Evolutionary conservation across 2,888 invertebrate genomes (phyloP).

Genomic region (Heteromurus nitidus): DNA sequence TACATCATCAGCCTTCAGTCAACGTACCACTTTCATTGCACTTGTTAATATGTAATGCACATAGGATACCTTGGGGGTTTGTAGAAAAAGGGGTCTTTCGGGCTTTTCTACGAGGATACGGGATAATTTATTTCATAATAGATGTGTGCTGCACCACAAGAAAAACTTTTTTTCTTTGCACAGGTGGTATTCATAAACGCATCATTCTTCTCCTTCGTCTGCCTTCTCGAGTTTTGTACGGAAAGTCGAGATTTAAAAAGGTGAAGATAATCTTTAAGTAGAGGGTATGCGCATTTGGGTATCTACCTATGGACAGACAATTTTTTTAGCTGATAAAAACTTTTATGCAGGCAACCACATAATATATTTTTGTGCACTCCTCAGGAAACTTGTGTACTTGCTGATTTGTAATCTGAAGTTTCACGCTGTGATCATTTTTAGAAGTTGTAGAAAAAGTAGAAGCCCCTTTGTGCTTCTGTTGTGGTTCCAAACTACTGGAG

Average conservation of each 20-base stretch:
- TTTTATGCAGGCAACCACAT: neutral
- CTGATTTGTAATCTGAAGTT: slow-evolving; percentile 28
- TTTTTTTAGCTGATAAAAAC: neutral
- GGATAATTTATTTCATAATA: neutral
- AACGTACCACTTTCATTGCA: neutral
- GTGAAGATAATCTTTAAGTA: slow-evolving; percentile 8
- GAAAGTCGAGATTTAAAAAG: slow-evolving; percentile 3
- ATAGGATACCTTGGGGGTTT: too few relatives aligned
- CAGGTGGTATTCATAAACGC: slow-evolving; percentile 29
- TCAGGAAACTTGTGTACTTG: too few relatives aligned
- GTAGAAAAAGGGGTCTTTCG: too few relatives aligned
- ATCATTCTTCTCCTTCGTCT: neutral
- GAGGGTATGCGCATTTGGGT: too few relatives aligned
- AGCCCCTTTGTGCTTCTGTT: neutral
- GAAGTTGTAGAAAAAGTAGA: neutral
- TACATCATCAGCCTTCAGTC: neutral
- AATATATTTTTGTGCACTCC: neutral
- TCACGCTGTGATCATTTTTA: slow-evolving; percentile 49
- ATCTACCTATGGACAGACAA: neutral
- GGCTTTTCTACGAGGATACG: neutral
- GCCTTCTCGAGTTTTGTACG: too few relatives aligned
- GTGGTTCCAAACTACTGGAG: neutral
- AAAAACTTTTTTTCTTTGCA: neutral
- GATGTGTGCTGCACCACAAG: slow-evolving; percentile 13
- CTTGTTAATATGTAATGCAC: too few relatives aligned